phyloP scores from a whole-genome alignment of 2,797 vertebrate genomes.

The Cuculus canorus region DNA sequence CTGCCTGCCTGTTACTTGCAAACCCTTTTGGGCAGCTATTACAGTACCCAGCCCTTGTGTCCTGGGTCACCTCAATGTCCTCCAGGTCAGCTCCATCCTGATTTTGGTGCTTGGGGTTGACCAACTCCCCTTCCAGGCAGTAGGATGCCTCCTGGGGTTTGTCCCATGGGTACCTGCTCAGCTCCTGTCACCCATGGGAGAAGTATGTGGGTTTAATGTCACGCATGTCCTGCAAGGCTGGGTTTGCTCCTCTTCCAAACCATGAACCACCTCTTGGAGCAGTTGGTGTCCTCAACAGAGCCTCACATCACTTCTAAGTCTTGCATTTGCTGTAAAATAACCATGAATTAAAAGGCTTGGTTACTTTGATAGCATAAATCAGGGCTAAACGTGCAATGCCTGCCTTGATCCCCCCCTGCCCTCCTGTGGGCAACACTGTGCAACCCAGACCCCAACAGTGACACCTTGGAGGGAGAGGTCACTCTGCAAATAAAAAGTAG shows the following conservation, averaged over 20 bases:
- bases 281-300: background rate
- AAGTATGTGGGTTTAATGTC: rapidly evolving
- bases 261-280: background rate
- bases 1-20: background rate
- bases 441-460: background rate
- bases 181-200: rapidly evolving
- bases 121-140: background rate
- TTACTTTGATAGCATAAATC: background rate
- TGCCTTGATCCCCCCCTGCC: no score
- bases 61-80: background rate
- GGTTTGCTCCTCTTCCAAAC: background rate
- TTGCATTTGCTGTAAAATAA: rapidly evolving
- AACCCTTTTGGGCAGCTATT: background rate
- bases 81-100: background rate
- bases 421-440: background rate
- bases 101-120: rapidly evolving
- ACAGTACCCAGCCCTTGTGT: background rate
- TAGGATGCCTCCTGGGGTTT: rapidly evolving
- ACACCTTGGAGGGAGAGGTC: background rate
- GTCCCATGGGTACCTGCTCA: background rate
- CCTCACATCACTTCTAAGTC: background rate
- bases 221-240: background rate
- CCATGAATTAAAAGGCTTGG: background rate
- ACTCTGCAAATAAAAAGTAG: rapidly evolving
- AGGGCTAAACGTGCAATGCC: rapidly evolving